Evolutionary conservation across 2,888 invertebrate species (phyloP), one percentile per base, ranked within the genome.

Genomic region (Agonopterix heracliana): DNA sequence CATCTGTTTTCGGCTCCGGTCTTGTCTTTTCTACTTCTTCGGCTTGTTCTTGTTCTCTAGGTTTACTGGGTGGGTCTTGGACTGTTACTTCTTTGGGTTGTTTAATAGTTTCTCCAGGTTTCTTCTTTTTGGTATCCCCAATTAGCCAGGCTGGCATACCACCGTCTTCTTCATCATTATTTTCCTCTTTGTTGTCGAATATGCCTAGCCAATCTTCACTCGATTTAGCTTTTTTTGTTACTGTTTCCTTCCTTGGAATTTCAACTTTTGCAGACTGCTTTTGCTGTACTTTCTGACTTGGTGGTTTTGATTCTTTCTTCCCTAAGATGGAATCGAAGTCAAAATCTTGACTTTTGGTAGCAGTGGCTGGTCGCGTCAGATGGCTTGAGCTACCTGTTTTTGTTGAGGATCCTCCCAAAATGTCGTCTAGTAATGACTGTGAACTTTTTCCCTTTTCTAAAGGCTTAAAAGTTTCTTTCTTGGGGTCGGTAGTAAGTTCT

Each of bases 341-440:
- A 50, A 81, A 80, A 17, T 84, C 80, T 60, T 81, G 74, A 54
- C 66, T 80, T 60, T 79, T 83, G 9, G 58, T 57, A 35, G 70
- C 65, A 45, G 74, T 75, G 3, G 61, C 50, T 7, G 78, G 71
- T 53, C 67, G 66, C 2, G 62, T 56, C n/a, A 50, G 47, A 59
- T 69, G 71, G n/a, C 12, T 45, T 50, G 68, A 57, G 9, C 56
- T 58, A 9, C 51, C 60, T 4, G 68, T 55, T 68, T 83, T 83
- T 42, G 63, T 64, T 3, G 81, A 68, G 36, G 89, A 69, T 7
- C 84, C 78, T 14, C 91, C 91, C 50, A 91, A 73, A 54, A 91
- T 90, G 67, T 91, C 91, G 46, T 90, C 85, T 44, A 90, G 64
- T 54, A 85, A 71, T n/a, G 82, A 85, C 54, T 85, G 85, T 1